A percentile compares a stretch with the other conserved stretches of the same genome.
Evolutionary conservation across 2,113 vertebrate species (phyloP).

Genomic region (Erythrocebus patas): DNA sequence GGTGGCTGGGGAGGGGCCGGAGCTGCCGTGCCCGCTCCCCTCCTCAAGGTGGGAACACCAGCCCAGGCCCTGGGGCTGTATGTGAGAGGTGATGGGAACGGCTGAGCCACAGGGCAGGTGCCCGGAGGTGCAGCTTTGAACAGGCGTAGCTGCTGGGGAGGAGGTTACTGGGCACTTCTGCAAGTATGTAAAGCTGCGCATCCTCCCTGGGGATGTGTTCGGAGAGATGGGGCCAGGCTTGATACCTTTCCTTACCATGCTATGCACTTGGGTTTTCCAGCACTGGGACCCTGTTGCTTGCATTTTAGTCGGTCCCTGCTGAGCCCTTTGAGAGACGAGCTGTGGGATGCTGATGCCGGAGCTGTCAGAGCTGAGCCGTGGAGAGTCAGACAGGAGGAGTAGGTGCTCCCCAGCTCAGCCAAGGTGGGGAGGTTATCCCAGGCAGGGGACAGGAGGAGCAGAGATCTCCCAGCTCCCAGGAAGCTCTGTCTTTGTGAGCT

Average conservation of each 20-base stretch:
- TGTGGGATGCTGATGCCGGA: not conserved
- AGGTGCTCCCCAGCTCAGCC: not conserved
- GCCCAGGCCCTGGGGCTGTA: not conserved
- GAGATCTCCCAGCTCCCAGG: not conserved
- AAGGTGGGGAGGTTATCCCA: not conserved
- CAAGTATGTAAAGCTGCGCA: not conserved
- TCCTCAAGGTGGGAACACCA: not conserved
- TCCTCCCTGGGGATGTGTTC: not conserved
- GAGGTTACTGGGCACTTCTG: not conserved
- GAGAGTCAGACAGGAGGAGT: not conserved
- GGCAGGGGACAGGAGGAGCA: no score
- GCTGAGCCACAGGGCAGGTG: not conserved
- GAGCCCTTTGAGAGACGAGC: not conserved
- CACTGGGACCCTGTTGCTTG: not conserved
- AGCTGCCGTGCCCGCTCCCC: no score
- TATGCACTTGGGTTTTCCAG: no score
- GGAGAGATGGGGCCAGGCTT: not conserved
- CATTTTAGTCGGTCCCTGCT: not conserved
- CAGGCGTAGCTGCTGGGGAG: not conserved
- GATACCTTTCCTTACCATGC: not conserved
- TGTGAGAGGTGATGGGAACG: not conserved
- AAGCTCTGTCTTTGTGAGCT: not conserved
- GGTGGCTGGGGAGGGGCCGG: not conserved
- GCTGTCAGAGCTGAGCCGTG: not conserved
- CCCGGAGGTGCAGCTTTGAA: not conserved